These are phyloP conservation scores for Bombus confusus DNA, from an alignment of 1,140 invertebrate genomes.

Conservation along the genomic window DNA sequence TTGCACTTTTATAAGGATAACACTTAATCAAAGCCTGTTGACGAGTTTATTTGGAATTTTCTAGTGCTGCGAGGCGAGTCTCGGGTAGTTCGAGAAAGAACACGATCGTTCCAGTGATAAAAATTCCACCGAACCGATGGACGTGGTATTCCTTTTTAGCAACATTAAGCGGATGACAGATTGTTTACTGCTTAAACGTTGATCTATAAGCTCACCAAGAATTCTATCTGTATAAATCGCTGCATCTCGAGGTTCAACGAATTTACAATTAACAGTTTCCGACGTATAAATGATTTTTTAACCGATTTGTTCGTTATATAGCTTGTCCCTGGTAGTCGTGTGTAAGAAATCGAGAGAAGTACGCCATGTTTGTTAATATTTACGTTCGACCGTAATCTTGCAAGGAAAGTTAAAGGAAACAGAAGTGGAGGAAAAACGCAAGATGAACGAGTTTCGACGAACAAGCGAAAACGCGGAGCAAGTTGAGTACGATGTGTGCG, in stretches of 20 bases:
- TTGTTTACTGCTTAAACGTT: neutral
- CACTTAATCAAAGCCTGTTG: constrained; percentile 36
- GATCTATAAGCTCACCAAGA: neutral
- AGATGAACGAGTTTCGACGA: neutral
- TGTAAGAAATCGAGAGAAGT: neutral
- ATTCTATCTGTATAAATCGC: neutral
- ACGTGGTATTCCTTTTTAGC: neutral
- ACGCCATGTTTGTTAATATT: neutral
- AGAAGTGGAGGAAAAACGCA: neutral
- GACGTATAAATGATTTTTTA: neutral
- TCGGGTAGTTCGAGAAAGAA: neutral
- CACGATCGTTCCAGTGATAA: neutral
- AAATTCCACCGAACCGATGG: neutral
- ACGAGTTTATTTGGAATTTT: constrained; percentile 36
- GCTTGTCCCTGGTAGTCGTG: neutral
- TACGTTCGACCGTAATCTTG: too few species aligned
- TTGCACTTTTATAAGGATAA: constrained; percentile 42
- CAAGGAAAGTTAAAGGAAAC: neutral
- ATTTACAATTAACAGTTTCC: neutral
- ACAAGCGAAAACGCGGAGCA: too few species aligned
- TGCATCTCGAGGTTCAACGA: neutral
- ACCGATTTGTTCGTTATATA: neutral
- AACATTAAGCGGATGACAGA: constrained; percentile 13
- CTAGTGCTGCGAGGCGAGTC: too few species aligned
- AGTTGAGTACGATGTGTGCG: too few species aligned